A percentile compares a stretch with the other conserved stretches of the same genome.
Evolutionary conservation across 1,140 invertebrate genomes (phyloP).

Genomic region (Drosophila bocki): DNA sequence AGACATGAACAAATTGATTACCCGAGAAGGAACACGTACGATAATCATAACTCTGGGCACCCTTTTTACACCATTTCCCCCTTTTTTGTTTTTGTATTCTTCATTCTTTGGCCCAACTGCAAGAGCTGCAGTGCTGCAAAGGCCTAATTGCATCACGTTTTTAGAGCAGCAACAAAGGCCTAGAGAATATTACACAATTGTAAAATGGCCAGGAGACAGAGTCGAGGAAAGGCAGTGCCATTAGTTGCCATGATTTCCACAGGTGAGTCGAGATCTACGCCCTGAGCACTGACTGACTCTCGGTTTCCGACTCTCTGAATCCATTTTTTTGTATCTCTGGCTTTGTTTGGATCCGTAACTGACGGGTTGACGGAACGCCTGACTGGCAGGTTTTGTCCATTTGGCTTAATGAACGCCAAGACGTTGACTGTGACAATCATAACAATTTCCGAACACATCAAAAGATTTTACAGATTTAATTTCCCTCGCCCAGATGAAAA

Average conservation of each 20-base stretch:
- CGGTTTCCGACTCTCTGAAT: background rate
- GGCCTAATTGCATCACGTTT: conserved; percentile 65
- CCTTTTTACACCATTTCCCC: conserved; percentile 47
- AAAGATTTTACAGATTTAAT: conserved; percentile 6
- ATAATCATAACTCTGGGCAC: conserved; percentile 53
- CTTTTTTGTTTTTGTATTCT: background rate
- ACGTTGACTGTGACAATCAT: conserved; percentile 42
- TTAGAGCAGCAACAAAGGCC: conserved; percentile 54
- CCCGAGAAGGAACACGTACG: conserved; percentile 59
- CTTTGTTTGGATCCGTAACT: conserved; percentile 18
- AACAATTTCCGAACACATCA: conserved; percentile 37
- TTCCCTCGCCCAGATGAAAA: conserved; percentile 11
- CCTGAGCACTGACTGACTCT: conserved; percentile 2
- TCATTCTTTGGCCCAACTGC: conserved; percentile 6
- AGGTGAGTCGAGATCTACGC: conserved; percentile 29
- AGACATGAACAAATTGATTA: conserved; percentile 62
- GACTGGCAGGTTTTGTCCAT: conserved; percentile 48
- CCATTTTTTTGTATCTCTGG: background rate
- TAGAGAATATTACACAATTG: conserved; percentile 66
- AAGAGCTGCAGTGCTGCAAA: background rate
- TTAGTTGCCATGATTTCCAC: conserved; percentile 52
- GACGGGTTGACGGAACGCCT: conserved; percentile 28
- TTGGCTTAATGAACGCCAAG: conserved; percentile 42
- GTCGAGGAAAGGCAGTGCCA: conserved; percentile 48
- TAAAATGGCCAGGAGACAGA: conserved; percentile 24